phyloP scores from a whole-genome alignment of 1,140 invertebrate genomes.

The Leptopilina boulardi region DNA sequence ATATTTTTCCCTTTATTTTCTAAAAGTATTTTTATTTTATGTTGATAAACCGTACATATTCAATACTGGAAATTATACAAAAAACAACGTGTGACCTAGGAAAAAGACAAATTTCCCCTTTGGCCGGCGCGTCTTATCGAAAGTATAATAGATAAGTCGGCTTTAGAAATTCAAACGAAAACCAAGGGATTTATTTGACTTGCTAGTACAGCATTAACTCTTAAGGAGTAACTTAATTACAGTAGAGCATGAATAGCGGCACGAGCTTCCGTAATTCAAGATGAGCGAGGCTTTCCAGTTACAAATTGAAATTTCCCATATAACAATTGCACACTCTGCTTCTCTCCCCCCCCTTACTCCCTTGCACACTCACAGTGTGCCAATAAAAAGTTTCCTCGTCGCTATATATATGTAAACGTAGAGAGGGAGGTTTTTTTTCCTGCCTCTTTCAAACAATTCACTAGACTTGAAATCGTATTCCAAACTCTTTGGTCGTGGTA shows the following conservation, averaged over 20 bases:
- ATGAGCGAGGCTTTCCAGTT: slow-evolving; percentile 40
- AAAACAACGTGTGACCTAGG: no score
- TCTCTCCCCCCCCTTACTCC: no score
- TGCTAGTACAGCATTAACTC: slow-evolving; percentile 36
- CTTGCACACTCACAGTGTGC: background rate
- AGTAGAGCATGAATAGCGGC: slow-evolving; percentile 45
- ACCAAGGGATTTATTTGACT: slow-evolving; percentile 44
- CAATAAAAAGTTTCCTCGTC: background rate
- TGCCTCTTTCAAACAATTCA: background rate
- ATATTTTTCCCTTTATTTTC: no score
- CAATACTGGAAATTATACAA: no score
- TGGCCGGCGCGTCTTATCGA: background rate
- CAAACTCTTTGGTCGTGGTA: background rate
- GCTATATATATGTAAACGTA: background rate
- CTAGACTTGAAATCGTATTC: slow-evolving; percentile 9
- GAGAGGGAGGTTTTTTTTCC: background rate
- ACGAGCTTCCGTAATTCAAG: slow-evolving; percentile 48
- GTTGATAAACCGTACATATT: no score
- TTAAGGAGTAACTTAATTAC: slow-evolving; percentile 51
- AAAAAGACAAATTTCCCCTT: background rate
- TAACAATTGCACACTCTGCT: slow-evolving; percentile 26
- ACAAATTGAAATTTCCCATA: slow-evolving; percentile 44
- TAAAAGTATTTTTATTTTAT: no score
- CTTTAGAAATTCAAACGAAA: slow-evolving; percentile 37
- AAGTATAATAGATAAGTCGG: slow-evolving; percentile 10